phyloP scores from a whole-genome alignment of 2,113 vertebrate species.

The Globicephala melas region DNA sequence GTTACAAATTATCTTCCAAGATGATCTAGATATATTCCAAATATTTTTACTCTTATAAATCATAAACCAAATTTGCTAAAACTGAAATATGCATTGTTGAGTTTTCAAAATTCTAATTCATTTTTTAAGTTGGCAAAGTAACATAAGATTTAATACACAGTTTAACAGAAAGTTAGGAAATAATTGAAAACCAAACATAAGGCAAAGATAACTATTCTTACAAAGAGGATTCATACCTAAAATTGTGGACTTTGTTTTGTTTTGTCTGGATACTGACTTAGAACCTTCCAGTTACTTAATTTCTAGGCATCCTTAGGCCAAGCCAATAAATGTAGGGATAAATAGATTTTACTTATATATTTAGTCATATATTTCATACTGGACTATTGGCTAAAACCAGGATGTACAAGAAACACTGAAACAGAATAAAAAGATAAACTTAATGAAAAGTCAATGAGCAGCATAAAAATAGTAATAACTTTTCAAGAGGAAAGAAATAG shows the following conservation, averaged over 20 bases:
- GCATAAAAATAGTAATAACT: background rate
- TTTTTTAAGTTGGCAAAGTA: background rate
- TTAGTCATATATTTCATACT: background rate
- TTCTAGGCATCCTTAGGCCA: background rate
- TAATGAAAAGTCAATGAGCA: background rate
- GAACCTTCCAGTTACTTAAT: background rate
- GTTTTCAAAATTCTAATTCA: background rate
- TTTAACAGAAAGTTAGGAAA: background rate
- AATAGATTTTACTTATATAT: background rate
- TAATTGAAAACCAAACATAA: background rate
- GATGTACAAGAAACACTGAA: background rate
- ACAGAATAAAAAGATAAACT: background rate
- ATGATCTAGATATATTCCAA: background rate
- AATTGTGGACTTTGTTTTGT: background rate
- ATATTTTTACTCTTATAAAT: background rate
- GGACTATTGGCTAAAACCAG: background rate
- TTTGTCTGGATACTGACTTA: background rate
- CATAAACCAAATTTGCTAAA: slow-evolving; percentile 5
- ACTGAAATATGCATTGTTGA: background rate
- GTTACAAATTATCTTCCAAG: background rate
- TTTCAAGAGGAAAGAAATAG: background rate
- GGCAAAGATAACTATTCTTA: background rate
- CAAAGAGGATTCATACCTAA: background rate
- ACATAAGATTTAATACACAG: background rate
- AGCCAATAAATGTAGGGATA: background rate